A percentile compares a stretch with the other conserved stretches of the same genome.
phyloP scores from a whole-genome alignment of 2,888 invertebrate genomes.

The Rosalia funebris region DNA sequence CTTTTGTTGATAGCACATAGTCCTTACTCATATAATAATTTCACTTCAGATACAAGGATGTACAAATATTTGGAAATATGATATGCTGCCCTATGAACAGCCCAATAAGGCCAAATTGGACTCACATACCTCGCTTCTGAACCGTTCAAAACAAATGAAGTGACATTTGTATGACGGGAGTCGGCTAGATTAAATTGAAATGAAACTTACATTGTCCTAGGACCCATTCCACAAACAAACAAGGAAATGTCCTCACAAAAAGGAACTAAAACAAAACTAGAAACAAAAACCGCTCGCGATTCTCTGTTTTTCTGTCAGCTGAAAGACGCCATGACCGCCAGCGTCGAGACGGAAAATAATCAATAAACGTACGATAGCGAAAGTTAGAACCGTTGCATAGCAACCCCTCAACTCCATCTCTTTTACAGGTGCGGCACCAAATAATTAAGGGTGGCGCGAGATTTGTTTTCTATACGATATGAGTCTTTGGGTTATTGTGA shows the following conservation, averaged over 20 bases:
- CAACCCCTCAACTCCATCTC: conserved; percentile 55
- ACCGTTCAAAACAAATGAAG: conserved; percentile 18
- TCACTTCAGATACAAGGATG: too few relatives aligned
- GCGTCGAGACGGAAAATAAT: conserved; percentile 65
- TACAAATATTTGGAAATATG: too few relatives aligned
- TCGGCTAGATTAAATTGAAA: conserved; percentile 3
- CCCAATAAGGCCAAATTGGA: neutral
- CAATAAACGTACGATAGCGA: conserved; percentile 64
- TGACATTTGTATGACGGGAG: conserved; percentile 15
- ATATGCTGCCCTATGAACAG: too few relatives aligned
- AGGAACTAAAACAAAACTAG: conserved; percentile 51
- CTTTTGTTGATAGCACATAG: too few relatives aligned
- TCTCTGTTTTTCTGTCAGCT: conserved; percentile 62
- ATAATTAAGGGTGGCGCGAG: conserved; percentile 13
- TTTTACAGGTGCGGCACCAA: conserved; percentile 37
- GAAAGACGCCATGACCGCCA: conserved; percentile 62
- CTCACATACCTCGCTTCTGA: neutral
- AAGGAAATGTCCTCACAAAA: conserved; percentile 47
- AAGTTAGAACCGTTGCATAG: conserved; percentile 61
- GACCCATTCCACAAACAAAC: conserved; percentile 49
- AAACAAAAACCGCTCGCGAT: conserved; percentile 54
- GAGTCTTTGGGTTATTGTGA: too few relatives aligned
- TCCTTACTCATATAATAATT: too few relatives aligned
- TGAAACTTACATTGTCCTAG: conserved; percentile 55
- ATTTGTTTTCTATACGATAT: conserved; percentile 12